Conservation (phyloP, 2,113 vertebrate genomes). For the Okapia johnstoni region DNA sequence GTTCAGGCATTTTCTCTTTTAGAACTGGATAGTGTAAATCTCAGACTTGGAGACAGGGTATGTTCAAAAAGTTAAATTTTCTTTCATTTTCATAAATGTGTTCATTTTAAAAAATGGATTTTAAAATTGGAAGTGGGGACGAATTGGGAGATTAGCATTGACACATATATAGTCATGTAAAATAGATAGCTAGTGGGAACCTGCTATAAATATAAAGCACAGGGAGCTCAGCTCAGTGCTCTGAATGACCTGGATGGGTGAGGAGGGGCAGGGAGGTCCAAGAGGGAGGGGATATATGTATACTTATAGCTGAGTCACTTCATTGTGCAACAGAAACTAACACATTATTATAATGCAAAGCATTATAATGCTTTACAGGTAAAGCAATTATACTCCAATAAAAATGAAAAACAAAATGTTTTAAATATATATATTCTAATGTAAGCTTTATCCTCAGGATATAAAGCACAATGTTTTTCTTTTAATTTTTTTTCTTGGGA, state of each 20-base stretch:
- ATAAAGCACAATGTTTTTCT: neutral
- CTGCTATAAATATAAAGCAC: neutral
- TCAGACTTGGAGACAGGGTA: constrained; percentile 92
- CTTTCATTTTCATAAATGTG: neutral
- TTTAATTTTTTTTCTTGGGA: neutral
- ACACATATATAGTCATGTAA: neutral
- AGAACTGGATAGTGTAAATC: constrained; percentile 91
- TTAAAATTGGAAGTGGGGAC: neutral
- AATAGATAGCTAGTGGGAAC: neutral
- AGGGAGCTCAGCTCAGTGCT: neutral
- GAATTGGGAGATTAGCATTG: neutral
- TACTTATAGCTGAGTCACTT: neutral
- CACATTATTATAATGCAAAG: neutral
- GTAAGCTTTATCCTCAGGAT: neutral
- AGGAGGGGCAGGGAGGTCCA: neutral
- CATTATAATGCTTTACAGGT: too few relatives aligned
- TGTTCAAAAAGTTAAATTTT: constrained; percentile 45
- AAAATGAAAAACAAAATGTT: neutral
- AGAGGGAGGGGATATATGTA: neutral
- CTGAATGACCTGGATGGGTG: neutral
- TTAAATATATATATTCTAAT: neutral
- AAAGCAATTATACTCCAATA: neutral
- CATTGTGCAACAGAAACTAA: neutral
- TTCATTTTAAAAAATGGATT: neutral
- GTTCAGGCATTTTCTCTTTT: constrained; percentile 84